phyloP scores from a whole-genome alignment of 2,888 invertebrate species.

The Pterostichus niger region DNA sequence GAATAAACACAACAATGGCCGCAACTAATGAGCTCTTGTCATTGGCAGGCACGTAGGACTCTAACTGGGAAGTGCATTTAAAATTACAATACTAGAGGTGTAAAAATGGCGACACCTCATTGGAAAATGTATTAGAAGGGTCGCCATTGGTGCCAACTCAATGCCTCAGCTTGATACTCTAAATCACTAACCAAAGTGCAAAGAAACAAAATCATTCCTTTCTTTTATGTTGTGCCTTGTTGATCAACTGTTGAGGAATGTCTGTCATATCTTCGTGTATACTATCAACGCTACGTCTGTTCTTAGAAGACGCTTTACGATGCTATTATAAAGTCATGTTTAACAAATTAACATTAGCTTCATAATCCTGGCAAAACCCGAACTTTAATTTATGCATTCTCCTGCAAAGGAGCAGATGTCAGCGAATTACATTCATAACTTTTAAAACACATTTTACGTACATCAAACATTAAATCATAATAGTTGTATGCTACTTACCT shows the following conservation, averaged over 20 bases:
- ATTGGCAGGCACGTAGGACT: conserved; percentile 60
- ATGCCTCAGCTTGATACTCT: conserved; percentile 27
- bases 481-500: too few relatives aligned
- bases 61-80: conserved; percentile 52
- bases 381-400: conserved; percentile 55
- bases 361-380: conserved; percentile 55
- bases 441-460: background rate
- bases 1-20: conserved; percentile 50
- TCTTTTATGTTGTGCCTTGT: background rate
- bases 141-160: conserved; percentile 41
- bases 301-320: conserved; percentile 51
- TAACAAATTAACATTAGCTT: conserved; percentile 58
- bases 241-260: background rate
- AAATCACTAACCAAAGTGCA: background rate
- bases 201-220: conserved; percentile 4
- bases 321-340: conserved; percentile 58
- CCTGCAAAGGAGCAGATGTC: background rate
- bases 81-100: conserved; percentile 21
- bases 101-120: conserved; percentile 54
- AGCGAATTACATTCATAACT: background rate
- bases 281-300: conserved; percentile 7
- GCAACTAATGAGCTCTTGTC: conserved; percentile 52
- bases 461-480: too few relatives aligned
- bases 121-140: conserved; percentile 40
- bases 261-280: conserved; percentile 21